A percentile compares a stretch with the other conserved stretches of the same genome.
Conservation (phyloP, 2,888 invertebrate genomes). For the Drosophila greeni region DNA sequence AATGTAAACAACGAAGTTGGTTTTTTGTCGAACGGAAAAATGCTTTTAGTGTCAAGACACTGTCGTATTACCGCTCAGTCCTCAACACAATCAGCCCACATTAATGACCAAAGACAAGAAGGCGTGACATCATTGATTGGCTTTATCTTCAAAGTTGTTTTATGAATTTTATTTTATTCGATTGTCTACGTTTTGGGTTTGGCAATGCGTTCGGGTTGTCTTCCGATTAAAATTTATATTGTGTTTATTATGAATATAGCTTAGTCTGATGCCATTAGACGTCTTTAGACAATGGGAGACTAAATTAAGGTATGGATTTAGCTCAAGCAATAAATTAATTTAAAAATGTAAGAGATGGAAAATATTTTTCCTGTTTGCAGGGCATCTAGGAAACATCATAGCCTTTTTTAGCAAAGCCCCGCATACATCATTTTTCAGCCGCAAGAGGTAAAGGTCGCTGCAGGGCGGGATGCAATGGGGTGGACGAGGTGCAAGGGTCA, state of each 20-base stretch:
- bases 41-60: conserved; percentile 59
- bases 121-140: conserved; percentile 66
- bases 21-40: conserved; percentile 51
- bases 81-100: conserved; percentile 55
- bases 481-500: conserved; percentile 43
- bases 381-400: conserved; percentile 20
- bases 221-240: conserved; percentile 71
- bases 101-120: conserved; percentile 55
- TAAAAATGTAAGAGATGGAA: not conserved
- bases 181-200: conserved; percentile 48
- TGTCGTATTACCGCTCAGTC: conserved; percentile 32
- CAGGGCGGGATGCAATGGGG: conserved; percentile 8
- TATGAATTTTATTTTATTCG: conserved; percentile 8
- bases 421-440: conserved; percentile 46
- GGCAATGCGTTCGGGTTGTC: conserved; percentile 55
- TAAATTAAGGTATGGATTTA: conserved; percentile 22
- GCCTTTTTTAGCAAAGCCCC: not conserved
- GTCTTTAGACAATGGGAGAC: not conserved
- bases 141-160: conserved; percentile 34
- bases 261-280: conserved; percentile 57
- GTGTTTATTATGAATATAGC: conserved; percentile 65
- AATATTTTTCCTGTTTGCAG: conserved; percentile 1
- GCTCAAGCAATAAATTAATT: conserved; percentile 7
- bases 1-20: conserved; percentile 55
- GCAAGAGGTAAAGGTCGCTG: conserved; percentile 16